Evolutionary conservation across 2,888 invertebrate species (phyloP).

Genomic region (Coecobrya sp.): DNA sequence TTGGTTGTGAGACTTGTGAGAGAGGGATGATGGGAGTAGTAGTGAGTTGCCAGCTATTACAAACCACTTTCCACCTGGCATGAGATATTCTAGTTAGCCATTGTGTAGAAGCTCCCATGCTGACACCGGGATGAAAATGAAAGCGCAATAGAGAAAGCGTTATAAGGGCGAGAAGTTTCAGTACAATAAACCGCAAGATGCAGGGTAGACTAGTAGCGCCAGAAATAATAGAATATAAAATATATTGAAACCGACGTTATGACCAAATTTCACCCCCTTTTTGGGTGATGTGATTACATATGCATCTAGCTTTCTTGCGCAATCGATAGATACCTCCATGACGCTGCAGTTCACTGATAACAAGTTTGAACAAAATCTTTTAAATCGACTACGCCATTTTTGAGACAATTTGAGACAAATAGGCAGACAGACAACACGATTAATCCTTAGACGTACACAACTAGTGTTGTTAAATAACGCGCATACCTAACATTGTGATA

Average conservation of each 20-base stretch:
- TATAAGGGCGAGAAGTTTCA: background rate
- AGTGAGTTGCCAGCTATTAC: constrained; percentile 59
- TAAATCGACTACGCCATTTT: too few species aligned
- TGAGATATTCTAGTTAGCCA: constrained; percentile 59
- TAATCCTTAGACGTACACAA: too few species aligned
- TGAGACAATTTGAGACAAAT: too few species aligned
- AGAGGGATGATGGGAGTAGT: constrained; percentile 25
- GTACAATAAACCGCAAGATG: background rate
- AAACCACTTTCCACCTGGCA: constrained; percentile 68
- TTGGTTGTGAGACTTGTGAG: background rate
- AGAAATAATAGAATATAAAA: background rate
- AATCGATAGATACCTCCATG: too few species aligned
- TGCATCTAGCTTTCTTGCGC: too few species aligned
- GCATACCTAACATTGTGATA: background rate
- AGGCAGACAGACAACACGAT: background rate
- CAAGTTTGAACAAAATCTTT: too few species aligned
- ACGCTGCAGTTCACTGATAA: too few species aligned
- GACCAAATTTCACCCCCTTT: too few species aligned
- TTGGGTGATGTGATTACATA: too few species aligned
- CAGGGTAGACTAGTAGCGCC: too few species aligned
- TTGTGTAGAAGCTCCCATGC: constrained; percentile 67
- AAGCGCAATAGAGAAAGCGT: background rate
- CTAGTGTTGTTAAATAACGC: background rate
- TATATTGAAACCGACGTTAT: too few species aligned
- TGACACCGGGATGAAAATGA: constrained; percentile 65